phyloP scores from a whole-genome alignment of 2,888 invertebrate genomes.

The Eutolmus rufibarbis region DNA sequence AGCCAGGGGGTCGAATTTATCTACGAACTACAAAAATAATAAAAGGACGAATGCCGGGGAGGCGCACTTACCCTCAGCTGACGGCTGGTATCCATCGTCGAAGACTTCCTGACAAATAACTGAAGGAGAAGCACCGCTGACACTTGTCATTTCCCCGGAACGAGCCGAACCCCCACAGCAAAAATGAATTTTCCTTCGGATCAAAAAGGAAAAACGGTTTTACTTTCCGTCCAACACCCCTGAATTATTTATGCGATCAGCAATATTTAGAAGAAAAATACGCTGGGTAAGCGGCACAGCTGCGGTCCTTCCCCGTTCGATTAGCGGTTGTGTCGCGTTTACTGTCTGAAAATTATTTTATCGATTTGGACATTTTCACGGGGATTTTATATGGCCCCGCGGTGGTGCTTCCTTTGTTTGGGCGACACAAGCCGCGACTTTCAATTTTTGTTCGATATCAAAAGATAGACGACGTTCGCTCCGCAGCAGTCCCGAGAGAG shows the following conservation, averaged over 20 bases:
- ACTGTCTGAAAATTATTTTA: background rate
- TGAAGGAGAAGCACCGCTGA: constrained; percentile 52
- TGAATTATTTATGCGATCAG: background rate
- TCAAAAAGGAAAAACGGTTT: background rate
- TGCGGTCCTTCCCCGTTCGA: background rate
- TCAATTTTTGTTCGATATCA: background rate
- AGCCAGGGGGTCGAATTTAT: background rate
- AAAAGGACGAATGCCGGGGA: background rate
- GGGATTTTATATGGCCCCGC: background rate
- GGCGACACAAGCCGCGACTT: background rate
- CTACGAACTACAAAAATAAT: background rate
- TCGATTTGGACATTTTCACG: background rate
- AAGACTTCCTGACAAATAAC: constrained; percentile 84
- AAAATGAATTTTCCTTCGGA: background rate
- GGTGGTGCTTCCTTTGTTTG: background rate
- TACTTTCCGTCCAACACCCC: background rate
- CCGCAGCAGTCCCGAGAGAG: background rate
- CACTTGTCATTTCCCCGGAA: constrained; percentile 43
- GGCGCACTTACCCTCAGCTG: constrained; percentile 74
- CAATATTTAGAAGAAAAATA: background rate
- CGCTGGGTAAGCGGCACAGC: background rate
- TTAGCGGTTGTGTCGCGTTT: background rate
- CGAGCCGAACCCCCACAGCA: background rate
- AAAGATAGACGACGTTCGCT: background rate
- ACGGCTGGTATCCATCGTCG: constrained; percentile 83